These are phyloP conservation scores for Doris montereyensis DNA, from an alignment of 2,888 invertebrate genomes.

Conservation along the genomic window DNA sequence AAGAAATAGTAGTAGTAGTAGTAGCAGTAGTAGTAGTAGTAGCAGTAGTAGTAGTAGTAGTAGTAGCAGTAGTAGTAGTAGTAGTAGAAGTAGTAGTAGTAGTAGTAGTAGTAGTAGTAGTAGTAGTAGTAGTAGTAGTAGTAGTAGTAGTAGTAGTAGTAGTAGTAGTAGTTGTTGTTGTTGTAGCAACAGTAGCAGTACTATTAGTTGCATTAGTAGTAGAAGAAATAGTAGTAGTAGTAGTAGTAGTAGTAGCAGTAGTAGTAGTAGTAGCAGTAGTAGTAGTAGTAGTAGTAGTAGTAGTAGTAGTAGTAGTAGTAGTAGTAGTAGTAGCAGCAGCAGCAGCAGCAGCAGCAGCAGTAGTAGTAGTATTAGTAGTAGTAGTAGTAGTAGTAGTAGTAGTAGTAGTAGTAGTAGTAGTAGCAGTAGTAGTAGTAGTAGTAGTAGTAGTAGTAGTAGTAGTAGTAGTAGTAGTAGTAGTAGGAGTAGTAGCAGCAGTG, in stretches of 20 bases:
- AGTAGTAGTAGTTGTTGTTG: not conserved
- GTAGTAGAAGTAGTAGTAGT: not conserved
- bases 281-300: constrained; percentile 21
- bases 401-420: constrained; percentile 11
- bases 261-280: constrained; percentile 13
- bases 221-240: constrained; percentile 1
- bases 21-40: constrained; percentile 20
- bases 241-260: constrained; percentile 15
- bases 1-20: constrained; percentile 4
- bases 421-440: constrained; percentile 10
- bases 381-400: constrained; percentile 29
- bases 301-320: constrained; percentile 27
- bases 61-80: constrained; percentile 17
- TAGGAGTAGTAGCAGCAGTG: constrained; percentile 22
- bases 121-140: not conserved
- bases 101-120: not conserved
- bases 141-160: not conserved
- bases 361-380: constrained; percentile 21
- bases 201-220: not conserved
- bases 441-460: not conserved
- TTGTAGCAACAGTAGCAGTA: not conserved
- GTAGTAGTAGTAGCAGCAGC: constrained; percentile 21
- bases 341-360: constrained; percentile 17
- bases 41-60: constrained; percentile 20
- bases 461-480: constrained; percentile 23